Evolutionary conservation across 1,140 invertebrate species (phyloP).

Genomic region (Aphelinus atriplicis): DNA sequence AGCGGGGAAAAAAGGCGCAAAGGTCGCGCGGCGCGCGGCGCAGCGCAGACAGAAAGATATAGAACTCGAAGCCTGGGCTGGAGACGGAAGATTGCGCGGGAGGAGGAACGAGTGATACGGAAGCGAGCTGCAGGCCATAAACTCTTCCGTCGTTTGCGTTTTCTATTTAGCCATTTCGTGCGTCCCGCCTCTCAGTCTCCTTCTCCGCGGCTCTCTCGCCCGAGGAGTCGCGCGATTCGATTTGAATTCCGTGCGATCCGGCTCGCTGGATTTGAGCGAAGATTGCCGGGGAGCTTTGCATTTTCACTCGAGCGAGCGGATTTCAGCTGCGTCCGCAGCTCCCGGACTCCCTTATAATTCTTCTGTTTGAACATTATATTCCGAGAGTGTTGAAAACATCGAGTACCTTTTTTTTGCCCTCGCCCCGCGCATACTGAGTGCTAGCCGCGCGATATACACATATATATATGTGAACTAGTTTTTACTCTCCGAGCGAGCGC

Average conservation of each 20-base stretch:
- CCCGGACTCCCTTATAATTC: too few relatives aligned
- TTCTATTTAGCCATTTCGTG: conserved; percentile 61
- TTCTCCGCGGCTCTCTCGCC: conserved; percentile 34
- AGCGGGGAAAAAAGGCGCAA: neutral
- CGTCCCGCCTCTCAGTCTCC: conserved; percentile 31
- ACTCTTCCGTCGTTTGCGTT: conserved; percentile 59
- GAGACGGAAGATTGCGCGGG: neutral
- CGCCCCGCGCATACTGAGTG: neutral
- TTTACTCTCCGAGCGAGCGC: too few relatives aligned
- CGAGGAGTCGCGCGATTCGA: neutral
- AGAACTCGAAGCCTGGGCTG: too few relatives aligned
- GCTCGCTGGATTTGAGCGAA: too few relatives aligned
- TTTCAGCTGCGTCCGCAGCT: too few relatives aligned
- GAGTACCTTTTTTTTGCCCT: neutral
- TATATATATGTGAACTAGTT: too few relatives aligned
- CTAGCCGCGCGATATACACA: neutral
- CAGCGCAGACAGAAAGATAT: conserved; percentile 7
- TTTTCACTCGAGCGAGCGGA: too few relatives aligned
- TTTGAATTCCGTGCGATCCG: too few relatives aligned
- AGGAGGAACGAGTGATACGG: conserved; percentile 41
- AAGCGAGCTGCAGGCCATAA: conserved; percentile 53
- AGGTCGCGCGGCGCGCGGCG: conserved; percentile 5
- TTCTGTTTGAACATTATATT: too few relatives aligned
- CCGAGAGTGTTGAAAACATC: too few relatives aligned
- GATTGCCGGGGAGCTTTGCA: too few relatives aligned